Evolutionary conservation across 2,113 vertebrate genomes (phyloP).

Genomic region (Bungarus multicinctus): DNA sequence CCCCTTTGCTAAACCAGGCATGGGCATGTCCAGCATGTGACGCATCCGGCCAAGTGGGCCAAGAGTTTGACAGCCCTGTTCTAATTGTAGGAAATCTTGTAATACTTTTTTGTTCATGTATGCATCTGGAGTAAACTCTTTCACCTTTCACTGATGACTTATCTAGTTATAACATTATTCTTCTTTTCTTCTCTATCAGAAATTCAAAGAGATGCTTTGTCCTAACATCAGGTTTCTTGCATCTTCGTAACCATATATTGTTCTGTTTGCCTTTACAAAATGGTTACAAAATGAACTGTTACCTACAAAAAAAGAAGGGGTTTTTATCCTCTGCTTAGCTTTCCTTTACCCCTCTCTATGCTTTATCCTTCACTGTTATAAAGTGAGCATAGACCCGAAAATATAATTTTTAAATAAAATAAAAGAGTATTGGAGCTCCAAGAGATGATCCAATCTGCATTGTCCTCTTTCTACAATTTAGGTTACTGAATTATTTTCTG

Average conservation of each 20-base stretch:
- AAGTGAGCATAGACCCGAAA: not conserved
- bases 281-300: not conserved
- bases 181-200: not conserved
- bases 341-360: not conserved
- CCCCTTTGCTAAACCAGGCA: no score
- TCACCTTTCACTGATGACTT: not conserved
- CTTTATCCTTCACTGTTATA: not conserved
- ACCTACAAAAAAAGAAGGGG: not conserved
- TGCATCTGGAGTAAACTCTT: not conserved
- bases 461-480: not conserved
- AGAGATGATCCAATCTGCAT: not conserved
- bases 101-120: not conserved
- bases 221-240: not conserved
- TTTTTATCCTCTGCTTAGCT: not conserved
- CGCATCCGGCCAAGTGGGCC: no score
- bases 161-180: not conserved
- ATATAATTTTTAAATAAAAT: not conserved
- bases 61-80: not conserved
- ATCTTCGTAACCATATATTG: not conserved
- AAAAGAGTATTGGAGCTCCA: not conserved
- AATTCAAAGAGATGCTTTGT: not conserved
- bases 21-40: no score
- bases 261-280: not conserved
- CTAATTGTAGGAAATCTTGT: not conserved
- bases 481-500: not conserved